A percentile compares a stretch with the other conserved stretches of the same genome.
These are phyloP conservation scores for Heliconius ethilla DNA, from an alignment of 2,888 invertebrate genomes.

Conservation along the genomic window DNA sequence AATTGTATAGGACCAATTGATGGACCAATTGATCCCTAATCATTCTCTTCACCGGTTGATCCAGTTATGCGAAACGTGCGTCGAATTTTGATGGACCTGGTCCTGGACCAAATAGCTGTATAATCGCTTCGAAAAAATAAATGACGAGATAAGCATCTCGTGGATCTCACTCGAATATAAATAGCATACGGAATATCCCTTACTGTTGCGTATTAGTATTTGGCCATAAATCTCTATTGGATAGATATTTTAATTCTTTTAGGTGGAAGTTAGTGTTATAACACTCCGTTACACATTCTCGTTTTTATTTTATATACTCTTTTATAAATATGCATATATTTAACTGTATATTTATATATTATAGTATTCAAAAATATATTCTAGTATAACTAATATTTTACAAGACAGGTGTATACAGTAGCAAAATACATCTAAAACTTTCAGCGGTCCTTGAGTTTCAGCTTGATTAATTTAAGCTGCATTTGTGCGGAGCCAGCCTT, in stretches of 20 bases:
- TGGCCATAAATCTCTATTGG: too few relatives aligned
- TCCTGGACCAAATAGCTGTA: constrained; percentile 32
- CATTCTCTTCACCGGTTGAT: constrained; percentile 34
- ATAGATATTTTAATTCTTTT: too few relatives aligned
- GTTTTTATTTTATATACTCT: too few relatives aligned
- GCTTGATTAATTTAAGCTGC: constrained; percentile 35
- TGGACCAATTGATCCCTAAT: constrained; percentile 25
- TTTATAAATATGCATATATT: too few relatives aligned
- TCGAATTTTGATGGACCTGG: constrained; percentile 32
- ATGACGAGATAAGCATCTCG: constrained; percentile 20
- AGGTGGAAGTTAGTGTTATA: too few relatives aligned
- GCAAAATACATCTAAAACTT: constrained; percentile 14
- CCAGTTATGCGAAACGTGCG: constrained; percentile 36
- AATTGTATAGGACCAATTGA: constrained; percentile 19
- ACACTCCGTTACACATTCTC: too few relatives aligned
- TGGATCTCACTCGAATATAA: constrained; percentile 14
- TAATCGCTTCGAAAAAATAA: constrained; percentile 34
- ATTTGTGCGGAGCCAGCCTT: constrained; percentile 36
- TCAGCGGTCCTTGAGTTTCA: constrained; percentile 27
- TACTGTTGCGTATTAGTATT: neutral
- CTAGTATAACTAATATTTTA: neutral
- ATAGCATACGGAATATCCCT: neutral
- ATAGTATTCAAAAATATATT: too few relatives aligned
- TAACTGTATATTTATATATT: too few relatives aligned
- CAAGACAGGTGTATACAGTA: neutral